A percentile compares a stretch with the other conserved stretches of the same genome.
Evolutionary conservation across 2,113 vertebrate genomes (phyloP).

Genomic region (Tupaia chinensis): DNA sequence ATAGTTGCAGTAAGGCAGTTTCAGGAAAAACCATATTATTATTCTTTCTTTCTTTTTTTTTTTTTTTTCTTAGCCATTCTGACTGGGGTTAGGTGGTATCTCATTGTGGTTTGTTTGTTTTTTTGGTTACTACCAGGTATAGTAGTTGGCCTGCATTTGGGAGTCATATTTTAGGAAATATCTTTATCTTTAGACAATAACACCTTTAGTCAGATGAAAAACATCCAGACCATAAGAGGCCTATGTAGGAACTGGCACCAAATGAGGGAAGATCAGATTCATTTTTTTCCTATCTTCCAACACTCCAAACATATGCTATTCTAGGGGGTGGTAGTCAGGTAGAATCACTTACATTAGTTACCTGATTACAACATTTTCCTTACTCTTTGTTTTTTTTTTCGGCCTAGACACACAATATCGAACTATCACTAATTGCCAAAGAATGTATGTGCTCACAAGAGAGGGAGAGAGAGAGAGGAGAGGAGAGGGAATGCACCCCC

Average conservation of each 20-base stretch:
- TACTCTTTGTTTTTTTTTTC: not conserved
- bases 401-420: not conserved
- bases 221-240: not conserved
- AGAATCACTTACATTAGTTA: not conserved
- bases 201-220: not conserved
- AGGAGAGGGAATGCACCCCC: too few relatives aligned
- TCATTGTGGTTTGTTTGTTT: too few relatives aligned
- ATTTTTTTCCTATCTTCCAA: not conserved
- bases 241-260: not conserved
- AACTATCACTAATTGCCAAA: not conserved
- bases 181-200: not conserved
- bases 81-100: too few relatives aligned
- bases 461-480: too few relatives aligned
- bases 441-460: too few relatives aligned
- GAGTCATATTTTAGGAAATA: conserved; percentile 4
- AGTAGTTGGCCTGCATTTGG: not conserved
- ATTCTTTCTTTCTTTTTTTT: too few relatives aligned
- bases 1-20: not conserved
- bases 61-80: too few relatives aligned
- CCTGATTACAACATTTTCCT: not conserved
- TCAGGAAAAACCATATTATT: not conserved
- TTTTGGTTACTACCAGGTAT: not conserved
- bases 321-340: not conserved
- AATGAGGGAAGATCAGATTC: not conserved
- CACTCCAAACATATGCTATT: not conserved